Conservation (phyloP, 2,113 vertebrate genomes). For the Sialia sialis region DNA sequence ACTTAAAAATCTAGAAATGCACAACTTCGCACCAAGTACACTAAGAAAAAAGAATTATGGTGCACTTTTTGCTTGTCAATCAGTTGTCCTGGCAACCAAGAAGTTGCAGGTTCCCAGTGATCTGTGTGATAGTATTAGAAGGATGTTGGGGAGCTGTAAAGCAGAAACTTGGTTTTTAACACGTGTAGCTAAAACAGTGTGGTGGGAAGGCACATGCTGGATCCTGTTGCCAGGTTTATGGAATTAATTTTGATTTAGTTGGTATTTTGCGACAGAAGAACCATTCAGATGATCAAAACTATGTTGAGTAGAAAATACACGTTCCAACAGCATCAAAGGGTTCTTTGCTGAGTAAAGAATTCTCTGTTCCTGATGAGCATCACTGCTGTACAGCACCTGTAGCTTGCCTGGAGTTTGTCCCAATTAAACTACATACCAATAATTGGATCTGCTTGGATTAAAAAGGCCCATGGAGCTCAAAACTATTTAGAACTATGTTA, state of each 20-base stretch:
- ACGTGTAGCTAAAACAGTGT: background rate
- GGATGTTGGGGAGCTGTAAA: background rate
- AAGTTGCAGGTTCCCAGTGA: background rate
- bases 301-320: background rate
- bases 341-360: background rate
- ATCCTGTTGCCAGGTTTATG: background rate
- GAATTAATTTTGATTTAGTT: background rate
- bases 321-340: background rate
- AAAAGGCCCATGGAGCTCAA: background rate
- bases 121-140: background rate
- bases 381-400: background rate
- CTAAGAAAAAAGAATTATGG: background rate
- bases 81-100: slow-evolving; percentile 4
- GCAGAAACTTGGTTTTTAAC: background rate
- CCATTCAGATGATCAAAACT: background rate
- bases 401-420: background rate
- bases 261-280: background rate
- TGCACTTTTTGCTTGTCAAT: background rate
- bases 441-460: background rate
- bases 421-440: background rate
- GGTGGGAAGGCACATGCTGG: background rate
- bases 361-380: background rate
- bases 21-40: background rate
- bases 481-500: background rate
- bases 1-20: background rate